phyloP scores from a whole-genome alignment of 2,113 vertebrate genomes.

The Theropithecus gelada region DNA sequence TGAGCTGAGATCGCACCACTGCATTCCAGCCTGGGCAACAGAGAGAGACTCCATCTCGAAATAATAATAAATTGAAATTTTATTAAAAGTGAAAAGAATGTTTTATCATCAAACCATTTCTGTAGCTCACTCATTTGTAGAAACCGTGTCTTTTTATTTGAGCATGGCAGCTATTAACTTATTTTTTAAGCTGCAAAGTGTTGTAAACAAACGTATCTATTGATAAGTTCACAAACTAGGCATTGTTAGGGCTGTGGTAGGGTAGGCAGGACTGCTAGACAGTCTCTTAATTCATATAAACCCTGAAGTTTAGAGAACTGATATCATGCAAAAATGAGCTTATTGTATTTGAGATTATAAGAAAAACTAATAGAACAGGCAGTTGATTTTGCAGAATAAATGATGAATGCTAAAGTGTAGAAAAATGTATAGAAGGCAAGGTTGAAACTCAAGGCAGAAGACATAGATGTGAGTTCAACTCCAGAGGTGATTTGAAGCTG shows the following conservation, averaged over 20 bases:
- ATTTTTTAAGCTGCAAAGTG: not conserved
- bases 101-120: not conserved
- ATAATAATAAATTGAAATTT: not conserved
- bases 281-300: not conserved
- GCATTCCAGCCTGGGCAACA: no score
- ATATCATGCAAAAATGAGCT: not conserved
- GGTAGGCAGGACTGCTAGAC: not conserved
- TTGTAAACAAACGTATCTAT: not conserved
- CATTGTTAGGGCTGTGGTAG: accelerated
- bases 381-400: not conserved
- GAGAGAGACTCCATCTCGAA: no score
- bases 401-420: not conserved
- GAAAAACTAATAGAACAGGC: not conserved
- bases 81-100: not conserved
- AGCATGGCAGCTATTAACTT: not conserved
- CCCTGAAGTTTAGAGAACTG: not conserved
- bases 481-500: not conserved
- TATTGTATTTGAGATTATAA: not conserved
- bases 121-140: not conserved
- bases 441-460: not conserved
- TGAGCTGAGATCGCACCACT: no score
- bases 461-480: not conserved
- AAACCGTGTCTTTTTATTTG: not conserved
- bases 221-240: not conserved
- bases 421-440: not conserved